Conservation (phyloP, 2,797 vertebrate genomes). For the Morus bassanus region DNA sequence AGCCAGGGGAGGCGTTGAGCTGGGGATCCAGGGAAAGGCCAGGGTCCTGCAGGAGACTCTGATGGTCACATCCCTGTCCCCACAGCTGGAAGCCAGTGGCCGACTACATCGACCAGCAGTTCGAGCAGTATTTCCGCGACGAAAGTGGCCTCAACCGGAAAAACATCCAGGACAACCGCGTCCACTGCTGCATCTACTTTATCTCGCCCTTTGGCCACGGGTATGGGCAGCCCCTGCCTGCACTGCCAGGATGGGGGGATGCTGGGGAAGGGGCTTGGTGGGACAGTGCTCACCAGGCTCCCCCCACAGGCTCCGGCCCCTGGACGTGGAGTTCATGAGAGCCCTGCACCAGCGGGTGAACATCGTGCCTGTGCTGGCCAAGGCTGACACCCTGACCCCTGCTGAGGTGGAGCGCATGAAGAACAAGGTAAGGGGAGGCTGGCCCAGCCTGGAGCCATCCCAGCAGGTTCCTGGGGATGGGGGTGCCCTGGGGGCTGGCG, state of each 20-base stretch:
- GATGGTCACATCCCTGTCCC: neutral
- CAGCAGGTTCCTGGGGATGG: neutral
- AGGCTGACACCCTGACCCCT: slow-evolving; percentile 94
- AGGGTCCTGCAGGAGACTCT: accelerated
- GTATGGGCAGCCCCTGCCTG: slow-evolving; percentile 65
- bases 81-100: slow-evolving; percentile 94
- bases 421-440: slow-evolving; percentile 80
- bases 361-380: slow-evolving; percentile 93
- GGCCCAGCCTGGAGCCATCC: neutral
- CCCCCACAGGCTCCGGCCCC: slow-evolving; percentile 84
- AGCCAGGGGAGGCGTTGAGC: neutral
- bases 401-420: slow-evolving; percentile 92
- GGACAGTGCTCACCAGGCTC: accelerated
- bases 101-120: slow-evolving; percentile 98
- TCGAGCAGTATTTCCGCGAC: slow-evolving; percentile 98
- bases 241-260: accelerated
- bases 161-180: slow-evolving; percentile 97
- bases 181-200: slow-evolving; percentile 98
- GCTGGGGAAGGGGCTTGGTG: neutral
- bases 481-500: neutral
- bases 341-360: slow-evolving; percentile 97
- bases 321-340: slow-evolving; percentile 97
- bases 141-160: slow-evolving; percentile 97
- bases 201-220: slow-evolving; percentile 96
- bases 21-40: neutral